A percentile compares a stretch with the other conserved stretches of the same genome.
These are phyloP conservation scores for Vimba vimba DNA, from an alignment of 2,113 vertebrate genomes.

Conservation along the genomic window DNA sequence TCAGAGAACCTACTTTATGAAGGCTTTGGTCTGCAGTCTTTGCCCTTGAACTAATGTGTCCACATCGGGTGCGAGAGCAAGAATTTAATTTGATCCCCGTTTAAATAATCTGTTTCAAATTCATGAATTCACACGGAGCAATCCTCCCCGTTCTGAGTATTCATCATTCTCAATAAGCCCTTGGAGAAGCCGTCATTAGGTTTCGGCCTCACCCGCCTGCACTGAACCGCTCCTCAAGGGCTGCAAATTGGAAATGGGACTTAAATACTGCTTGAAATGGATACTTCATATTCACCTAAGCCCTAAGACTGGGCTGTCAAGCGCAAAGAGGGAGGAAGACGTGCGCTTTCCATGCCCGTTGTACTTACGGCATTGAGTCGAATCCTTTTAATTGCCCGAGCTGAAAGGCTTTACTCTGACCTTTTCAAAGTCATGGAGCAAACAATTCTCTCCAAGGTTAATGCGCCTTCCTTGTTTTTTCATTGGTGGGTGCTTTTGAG, in stretches of 20 bases:
- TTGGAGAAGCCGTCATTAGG: constrained; percentile 74
- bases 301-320: constrained; percentile 55
- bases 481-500: constrained; percentile 31
- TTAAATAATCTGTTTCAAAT: constrained; percentile 78
- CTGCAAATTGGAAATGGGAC: constrained; percentile 76
- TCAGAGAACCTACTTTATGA: not conserved
- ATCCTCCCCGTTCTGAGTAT: constrained; percentile 67
- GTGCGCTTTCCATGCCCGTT: constrained; percentile 59
- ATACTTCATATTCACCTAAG: constrained; percentile 74
- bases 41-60: constrained; percentile 70
- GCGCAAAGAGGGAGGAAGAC: constrained; percentile 57
- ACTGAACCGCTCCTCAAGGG: constrained; percentile 70
- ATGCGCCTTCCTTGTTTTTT: constrained; percentile 57
- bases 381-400: constrained; percentile 71
- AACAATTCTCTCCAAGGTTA: constrained; percentile 66
- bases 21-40: constrained; percentile 53
- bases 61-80: constrained; percentile 58
- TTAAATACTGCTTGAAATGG: constrained; percentile 75
- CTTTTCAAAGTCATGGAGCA: constrained; percentile 74
- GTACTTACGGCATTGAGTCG: constrained; percentile 58
- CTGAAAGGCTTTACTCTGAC: constrained; percentile 70
- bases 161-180: constrained; percentile 76
- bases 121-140: constrained; percentile 72
- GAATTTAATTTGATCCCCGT: constrained; percentile 71
- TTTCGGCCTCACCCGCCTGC: constrained; percentile 67